Conservation (phyloP, 1,140 invertebrate genomes). For the Drosophila nikananu region DNA sequence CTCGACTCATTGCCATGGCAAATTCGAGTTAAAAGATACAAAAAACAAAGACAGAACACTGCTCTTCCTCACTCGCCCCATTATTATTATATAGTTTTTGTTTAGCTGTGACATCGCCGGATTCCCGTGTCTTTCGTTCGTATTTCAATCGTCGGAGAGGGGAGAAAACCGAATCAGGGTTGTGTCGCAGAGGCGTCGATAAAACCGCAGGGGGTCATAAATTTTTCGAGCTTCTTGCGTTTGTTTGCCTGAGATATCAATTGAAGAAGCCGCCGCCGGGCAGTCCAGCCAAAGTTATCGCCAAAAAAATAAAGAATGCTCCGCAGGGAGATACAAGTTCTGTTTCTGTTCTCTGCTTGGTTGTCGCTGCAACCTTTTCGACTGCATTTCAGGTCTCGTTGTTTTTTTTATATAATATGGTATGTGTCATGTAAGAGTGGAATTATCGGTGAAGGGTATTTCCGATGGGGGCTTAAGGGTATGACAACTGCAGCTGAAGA, state of each 20-base stretch:
- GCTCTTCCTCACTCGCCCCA: conserved; percentile 8
- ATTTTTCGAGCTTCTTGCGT: conserved; percentile 80
- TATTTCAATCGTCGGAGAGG: conserved; percentile 65
- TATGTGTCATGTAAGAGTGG: conserved; percentile 66
- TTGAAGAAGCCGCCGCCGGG: conserved; percentile 70
- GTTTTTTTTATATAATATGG: conserved; percentile 30
- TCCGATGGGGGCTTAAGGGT: conserved; percentile 13
- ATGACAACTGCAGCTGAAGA: conserved; percentile 10
- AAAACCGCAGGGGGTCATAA: conserved; percentile 81
- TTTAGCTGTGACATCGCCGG: conserved; percentile 45
- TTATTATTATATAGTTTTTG: conserved; percentile 46
- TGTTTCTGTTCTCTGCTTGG: conserved; percentile 15
- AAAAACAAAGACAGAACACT: conserved; percentile 13
- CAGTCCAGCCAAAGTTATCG: conserved; percentile 69
- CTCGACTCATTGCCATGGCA: conserved; percentile 40
- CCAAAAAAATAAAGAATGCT: conserved; percentile 70
- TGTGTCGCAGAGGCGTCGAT: conserved; percentile 76
- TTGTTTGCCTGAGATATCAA: conserved; percentile 75
- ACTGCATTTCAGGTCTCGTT: conserved; percentile 57
- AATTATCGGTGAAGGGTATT: conserved; percentile 34
- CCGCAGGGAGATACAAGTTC: conserved; percentile 46
- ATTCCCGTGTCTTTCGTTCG: conserved; percentile 63
- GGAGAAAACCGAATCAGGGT: conserved; percentile 13
- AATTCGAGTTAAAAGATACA: conserved; percentile 52
- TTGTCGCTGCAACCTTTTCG: conserved; percentile 39